phyloP scores from a whole-genome alignment of 2,888 invertebrate species.

The Synergus japonicus region DNA sequence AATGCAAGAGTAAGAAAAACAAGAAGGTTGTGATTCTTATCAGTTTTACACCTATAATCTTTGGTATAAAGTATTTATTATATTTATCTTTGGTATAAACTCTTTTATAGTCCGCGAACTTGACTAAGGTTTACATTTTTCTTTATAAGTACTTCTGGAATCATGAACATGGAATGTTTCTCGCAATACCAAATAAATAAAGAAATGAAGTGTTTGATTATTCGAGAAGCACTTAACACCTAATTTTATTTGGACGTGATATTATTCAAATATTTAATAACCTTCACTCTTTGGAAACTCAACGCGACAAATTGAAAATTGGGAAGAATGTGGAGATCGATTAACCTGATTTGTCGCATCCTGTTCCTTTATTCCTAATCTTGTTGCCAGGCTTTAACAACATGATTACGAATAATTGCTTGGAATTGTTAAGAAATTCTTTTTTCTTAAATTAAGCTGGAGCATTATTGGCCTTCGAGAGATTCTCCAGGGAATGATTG shows the following conservation, averaged over 20 bases:
- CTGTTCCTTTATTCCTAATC: not conserved
- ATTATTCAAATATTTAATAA: conserved; percentile 35
- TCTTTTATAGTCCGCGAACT: conserved; percentile 32
- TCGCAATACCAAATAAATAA: conserved; percentile 39
- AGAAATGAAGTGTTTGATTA: conserved; percentile 37
- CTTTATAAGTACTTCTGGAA: conserved; percentile 35
- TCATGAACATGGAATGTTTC: conserved; percentile 32
- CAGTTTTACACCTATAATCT: conserved; percentile 36
- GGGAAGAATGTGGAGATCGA: conserved; percentile 1
- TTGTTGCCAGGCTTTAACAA: conserved; percentile 28
- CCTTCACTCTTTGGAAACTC: not conserved
- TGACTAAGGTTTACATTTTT: conserved; percentile 19
- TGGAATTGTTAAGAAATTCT: not conserved
- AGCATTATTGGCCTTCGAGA: conserved; percentile 68
- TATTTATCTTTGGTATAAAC: conserved; percentile 41
- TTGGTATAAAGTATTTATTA: conserved; percentile 42
- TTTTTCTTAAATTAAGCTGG: conserved; percentile 65
- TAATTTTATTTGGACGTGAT: conserved; percentile 22
- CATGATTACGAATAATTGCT: conserved; percentile 7
- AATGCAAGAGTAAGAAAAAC: conserved; percentile 28
- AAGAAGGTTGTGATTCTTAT: conserved; percentile 33
- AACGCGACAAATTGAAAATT: not conserved
- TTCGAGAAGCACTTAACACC: conserved; percentile 34
- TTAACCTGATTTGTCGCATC: conserved; percentile 1
- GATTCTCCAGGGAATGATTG: conserved; percentile 84